A percentile compares a stretch with the other conserved stretches of the same genome.
These are phyloP conservation scores for Opisthograptis luteolata DNA, from an alignment of 2,888 invertebrate genomes.

Conservation along the genomic window DNA sequence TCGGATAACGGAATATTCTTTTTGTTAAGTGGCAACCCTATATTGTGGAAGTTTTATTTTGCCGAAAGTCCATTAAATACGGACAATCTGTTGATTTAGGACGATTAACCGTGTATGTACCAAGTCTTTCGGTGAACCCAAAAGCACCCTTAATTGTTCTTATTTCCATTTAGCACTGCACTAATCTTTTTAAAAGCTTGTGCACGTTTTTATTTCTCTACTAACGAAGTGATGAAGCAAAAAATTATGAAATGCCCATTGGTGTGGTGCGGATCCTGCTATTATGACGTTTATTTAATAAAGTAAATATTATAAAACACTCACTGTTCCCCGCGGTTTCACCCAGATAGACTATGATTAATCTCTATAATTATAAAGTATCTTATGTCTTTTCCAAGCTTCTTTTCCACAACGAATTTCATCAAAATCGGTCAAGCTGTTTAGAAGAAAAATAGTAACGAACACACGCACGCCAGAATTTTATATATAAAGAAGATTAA, in stretches of 20 bases:
- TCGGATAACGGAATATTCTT: no score
- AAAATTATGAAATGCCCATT: not conserved
- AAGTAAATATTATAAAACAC: no score
- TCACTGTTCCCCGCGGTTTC: no score
- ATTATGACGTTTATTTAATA: no score
- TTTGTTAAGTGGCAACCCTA: conserved; percentile 24
- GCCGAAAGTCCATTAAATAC: conserved; percentile 53
- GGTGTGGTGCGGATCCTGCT: not conserved
- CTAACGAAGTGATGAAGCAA: not conserved
- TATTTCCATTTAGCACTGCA: conserved; percentile 35
- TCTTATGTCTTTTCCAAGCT: no score
- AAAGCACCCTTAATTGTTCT: conserved; percentile 37
- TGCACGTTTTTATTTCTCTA: conserved; percentile 15
- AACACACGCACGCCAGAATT: no score
- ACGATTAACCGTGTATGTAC: conserved; percentile 42
- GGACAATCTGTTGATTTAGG: conserved; percentile 50
- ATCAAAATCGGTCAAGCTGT: no score
- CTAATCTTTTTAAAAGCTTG: conserved; percentile 33
- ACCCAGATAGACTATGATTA: no score
- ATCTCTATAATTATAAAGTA: no score
- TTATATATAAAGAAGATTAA: no score
- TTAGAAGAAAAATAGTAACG: no score
- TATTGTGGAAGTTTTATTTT: conserved; percentile 48
- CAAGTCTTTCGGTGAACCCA: conserved; percentile 47
- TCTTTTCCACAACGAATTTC: no score